Conservation (phyloP, 1,140 invertebrate genomes). For the Diplogasteroides magnus region DNA sequence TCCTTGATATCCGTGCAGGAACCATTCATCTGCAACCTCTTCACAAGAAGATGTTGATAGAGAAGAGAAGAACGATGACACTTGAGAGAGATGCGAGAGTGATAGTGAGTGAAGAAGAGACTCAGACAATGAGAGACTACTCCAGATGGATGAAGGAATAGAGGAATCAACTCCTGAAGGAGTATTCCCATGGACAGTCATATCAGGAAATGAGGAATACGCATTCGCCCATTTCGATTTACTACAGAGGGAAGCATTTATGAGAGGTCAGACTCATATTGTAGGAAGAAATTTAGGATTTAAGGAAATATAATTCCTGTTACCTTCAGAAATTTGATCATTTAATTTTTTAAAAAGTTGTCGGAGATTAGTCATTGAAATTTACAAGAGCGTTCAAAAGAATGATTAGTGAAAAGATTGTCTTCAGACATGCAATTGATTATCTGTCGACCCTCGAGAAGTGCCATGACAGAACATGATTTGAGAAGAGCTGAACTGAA, state of each 20-base stretch:
- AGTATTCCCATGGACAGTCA: neutral
- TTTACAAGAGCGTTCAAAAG: too few relatives aligned
- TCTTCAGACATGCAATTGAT: neutral
- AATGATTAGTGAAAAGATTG: too few relatives aligned
- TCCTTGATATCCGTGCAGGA: neutral
- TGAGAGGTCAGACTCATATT: neutral
- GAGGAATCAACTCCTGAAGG: neutral
- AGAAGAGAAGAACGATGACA: neutral
- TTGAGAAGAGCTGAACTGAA: neutral
- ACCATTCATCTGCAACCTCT: neutral
- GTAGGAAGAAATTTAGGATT: too few relatives aligned
- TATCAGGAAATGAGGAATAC: neutral
- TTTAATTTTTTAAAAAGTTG: neutral
- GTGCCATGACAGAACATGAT: neutral
- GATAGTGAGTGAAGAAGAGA: neutral
- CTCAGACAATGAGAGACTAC: neutral
- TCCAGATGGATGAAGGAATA: neutral
- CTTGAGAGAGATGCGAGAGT: neutral
- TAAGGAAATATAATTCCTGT: too few relatives aligned
- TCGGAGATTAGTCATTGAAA: too few relatives aligned
- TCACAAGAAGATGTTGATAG: neutral
- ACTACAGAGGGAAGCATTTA: neutral
- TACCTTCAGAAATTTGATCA: too few relatives aligned
- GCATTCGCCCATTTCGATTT: neutral
- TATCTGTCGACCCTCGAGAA: neutral